Evolutionary conservation across 2,797 vertebrate genomes (phyloP), one percentile per base, ranked within the genome.

Genomic region (Oophaga sylvatica): DNA sequence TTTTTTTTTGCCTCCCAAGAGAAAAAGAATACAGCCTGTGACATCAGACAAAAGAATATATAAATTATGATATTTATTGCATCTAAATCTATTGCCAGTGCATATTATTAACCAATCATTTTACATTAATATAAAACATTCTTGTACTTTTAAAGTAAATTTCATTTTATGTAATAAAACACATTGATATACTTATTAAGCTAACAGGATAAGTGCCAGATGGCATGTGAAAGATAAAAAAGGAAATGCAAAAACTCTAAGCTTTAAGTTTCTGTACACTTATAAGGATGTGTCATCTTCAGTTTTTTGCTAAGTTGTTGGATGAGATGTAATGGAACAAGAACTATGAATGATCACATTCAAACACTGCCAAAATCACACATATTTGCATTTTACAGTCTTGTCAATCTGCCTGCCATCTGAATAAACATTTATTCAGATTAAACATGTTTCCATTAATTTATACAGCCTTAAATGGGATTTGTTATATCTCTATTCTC

Each of bases 341-440:
- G 22, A 10, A 48, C 78, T 60, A 48, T 73, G 60, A 63, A 48
- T 81, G 53, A 81, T 87, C 41, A 73, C 56, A 73, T 75, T 8
- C 16, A 81, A 68, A 65, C 6, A 77, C 13, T 56, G 45, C 26
- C 71, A 87, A 62, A 71, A 62, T 87, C 41, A 75, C 78, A 75
- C 19, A 53, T 68, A 81, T 41, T 87, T 63, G 75, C 67, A 48
- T 85, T 83, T 71, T 53, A 81, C 70, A 81, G 48, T 29, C 68
- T 53, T 75, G 70, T 53, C 78, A 86, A 81, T 71, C 78, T 81
- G 45, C 59, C 81, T 82, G 63, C 81, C 85, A 86, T 68, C 77
- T 80, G 85, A 80, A 80, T 70, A 80, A 86, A 80, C 67, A 86
- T 53, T 85, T 77, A 56, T 85, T 65, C 48, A 85, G 84, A 57